phyloP scores from a whole-genome alignment of 2,113 vertebrate genomes.

The Macquaria ambigua region DNA sequence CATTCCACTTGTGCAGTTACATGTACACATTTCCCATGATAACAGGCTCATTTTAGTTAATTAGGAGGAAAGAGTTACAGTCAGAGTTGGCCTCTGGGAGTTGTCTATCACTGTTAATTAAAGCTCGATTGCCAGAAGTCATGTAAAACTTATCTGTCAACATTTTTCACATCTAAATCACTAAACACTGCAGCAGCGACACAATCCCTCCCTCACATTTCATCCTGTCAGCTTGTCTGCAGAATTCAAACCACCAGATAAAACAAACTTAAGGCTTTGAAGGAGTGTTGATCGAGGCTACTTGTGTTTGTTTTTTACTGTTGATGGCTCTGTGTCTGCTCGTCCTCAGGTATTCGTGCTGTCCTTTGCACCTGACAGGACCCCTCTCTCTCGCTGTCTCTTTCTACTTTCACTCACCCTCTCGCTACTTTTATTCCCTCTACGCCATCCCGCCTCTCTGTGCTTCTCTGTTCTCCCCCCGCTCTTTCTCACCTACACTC shows the following conservation, averaged over 20 bases:
- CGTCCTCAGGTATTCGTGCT: conserved; percentile 36
- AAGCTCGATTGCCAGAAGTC: conserved; percentile 45
- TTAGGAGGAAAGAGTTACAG: conserved; percentile 29
- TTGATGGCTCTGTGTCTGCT: conserved; percentile 17
- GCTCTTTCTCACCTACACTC: conserved; percentile 58
- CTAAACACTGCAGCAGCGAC: conserved; percentile 9
- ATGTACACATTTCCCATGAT: not conserved
- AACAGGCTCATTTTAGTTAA: conserved; percentile 29
- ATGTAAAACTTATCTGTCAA: conserved; percentile 37
- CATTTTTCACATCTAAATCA: conserved; percentile 33
- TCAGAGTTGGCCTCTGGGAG: conserved; percentile 41
- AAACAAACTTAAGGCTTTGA: not conserved
- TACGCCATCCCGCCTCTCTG: not conserved
- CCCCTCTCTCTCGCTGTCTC: not conserved
- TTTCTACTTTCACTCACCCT: conserved; percentile 17
- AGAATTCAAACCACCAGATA: conserved; percentile 21
- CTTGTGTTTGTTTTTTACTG: conserved; percentile 31
- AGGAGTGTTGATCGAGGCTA: not conserved
- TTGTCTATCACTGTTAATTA: conserved; percentile 49
- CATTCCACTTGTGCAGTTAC: not conserved
- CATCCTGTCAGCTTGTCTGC: conserved; percentile 13
- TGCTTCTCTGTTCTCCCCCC: conserved; percentile 23
- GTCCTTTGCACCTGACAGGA: conserved; percentile 39
- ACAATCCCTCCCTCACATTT: conserved; percentile 7
- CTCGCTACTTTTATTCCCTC: conserved; percentile 34